Percentiles rank a stretch among this genome's conserved stretches.
These are phyloP conservation scores for Centruroides sculpturatus DNA, from an alignment of 1,140 invertebrate genomes.

Conservation along the genomic window DNA sequence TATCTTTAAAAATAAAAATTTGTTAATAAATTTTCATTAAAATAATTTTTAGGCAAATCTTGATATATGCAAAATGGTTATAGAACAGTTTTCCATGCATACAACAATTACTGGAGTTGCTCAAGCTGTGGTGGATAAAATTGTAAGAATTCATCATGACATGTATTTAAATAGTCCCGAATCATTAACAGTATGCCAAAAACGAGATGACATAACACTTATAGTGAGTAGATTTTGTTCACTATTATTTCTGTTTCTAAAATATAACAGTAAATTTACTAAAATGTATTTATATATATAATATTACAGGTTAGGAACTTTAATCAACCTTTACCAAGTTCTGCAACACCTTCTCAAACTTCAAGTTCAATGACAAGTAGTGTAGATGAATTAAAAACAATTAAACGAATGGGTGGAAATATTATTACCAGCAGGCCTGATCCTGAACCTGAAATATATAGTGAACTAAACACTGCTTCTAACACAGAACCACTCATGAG, in stretches of 20 bases:
- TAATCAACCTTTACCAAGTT: conserved; percentile 56
- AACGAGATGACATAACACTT: conserved; percentile 65
- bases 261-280: background rate
- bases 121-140: conserved; percentile 72
- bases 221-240: conserved; percentile 30
- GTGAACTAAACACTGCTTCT: background rate
- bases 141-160: conserved; percentile 67
- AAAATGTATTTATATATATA: background rate
- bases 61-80: conserved; percentile 58
- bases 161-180: conserved; percentile 40
- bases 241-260: background rate
- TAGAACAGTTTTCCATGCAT: conserved; percentile 64
- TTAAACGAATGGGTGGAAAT: conserved; percentile 12
- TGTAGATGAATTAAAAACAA: conserved; percentile 1
- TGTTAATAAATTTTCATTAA: too few relatives aligned
- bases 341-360: conserved; percentile 20
- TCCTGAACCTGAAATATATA: background rate
- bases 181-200: conserved; percentile 26
- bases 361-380: too few relatives aligned
- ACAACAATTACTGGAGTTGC: conserved; percentile 64
- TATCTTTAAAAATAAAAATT: too few relatives aligned
- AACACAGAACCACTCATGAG: conserved; percentile 11
- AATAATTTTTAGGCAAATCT: conserved; percentile 46
- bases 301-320: conserved; percentile 54
- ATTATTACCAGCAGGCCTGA: conserved; percentile 17